Base-by-base conservation (phyloP, 2,113 vertebrate species). In the Proterorhinus semilunaris region DNA sequence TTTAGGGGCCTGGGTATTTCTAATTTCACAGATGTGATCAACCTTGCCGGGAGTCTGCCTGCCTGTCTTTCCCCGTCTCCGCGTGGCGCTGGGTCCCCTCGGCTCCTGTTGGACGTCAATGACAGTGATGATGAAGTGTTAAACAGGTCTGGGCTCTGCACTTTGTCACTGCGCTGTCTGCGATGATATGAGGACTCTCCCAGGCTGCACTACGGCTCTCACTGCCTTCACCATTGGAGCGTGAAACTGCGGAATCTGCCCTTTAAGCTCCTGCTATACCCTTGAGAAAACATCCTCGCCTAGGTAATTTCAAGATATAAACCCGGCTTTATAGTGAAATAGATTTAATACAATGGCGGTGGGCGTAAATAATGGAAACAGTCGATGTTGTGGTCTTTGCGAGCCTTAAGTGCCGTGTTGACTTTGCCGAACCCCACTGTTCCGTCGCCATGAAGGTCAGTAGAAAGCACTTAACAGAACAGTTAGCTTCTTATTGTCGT, bases 1-100 rank as follows among this genome's bases (percentile, higher is more conserved):
- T 85, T 82, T 85, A 76, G 74, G 55, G 65, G 70, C 80, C 11
- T 78, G 81, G 86, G 81, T 84, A 83, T 88, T 91, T 88, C 84
- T 85, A 91, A 91, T 91, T 90, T 91, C 88, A 89, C 87, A 89
- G 85, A 86, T 83, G 86, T 79, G 87, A 87, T 89, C 89, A 88
- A 87, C 85, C 85, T 85, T 84, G 75, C 76, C 53, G 15, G 65
- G 68, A 76, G 72, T 83, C 67, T 79, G 53, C 53, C 67, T 79
- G 53, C 53, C 53, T 6, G 53, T 55, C 53, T 63, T 51, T 71
- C 71, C 78, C 69, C 66, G 55, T 71, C 67, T 43, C 74, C 62
- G 70, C 74, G 54, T 72, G 66, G 62, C 63, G 66, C 61, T 55
- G 53, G 73, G 71, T 81, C 72, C 43, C 69, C 67, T 44, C 67